phyloP scores from a whole-genome alignment of 1,140 invertebrate genomes.

The Chionoecetes opilio region DNA sequence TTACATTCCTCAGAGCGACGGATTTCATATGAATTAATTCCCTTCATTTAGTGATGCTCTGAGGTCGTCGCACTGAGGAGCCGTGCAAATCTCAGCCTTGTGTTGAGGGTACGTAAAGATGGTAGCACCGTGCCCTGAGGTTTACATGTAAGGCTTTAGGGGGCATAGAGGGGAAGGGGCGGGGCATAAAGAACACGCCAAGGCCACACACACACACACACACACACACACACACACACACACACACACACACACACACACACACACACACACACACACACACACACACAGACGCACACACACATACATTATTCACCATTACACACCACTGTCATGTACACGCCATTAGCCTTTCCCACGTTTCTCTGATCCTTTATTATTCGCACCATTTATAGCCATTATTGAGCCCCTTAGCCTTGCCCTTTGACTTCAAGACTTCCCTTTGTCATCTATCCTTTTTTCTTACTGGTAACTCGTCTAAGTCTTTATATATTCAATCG shows the following conservation, averaged over 20 bases:
- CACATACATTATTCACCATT: slow-evolving; percentile 14
- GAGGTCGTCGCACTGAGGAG: too few species aligned
- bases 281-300: slow-evolving; percentile 50
- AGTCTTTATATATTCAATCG: too few species aligned
- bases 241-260: slow-evolving; percentile 18
- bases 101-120: neutral
- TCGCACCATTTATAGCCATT: neutral
- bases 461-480: too few species aligned
- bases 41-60: neutral
- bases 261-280: slow-evolving; percentile 43
- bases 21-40: slow-evolving; percentile 20
- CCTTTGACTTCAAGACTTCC: neutral
- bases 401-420: neutral
- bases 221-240: neutral
- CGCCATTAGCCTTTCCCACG: neutral
- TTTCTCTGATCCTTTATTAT: neutral
- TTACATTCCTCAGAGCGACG: neutral
- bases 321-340: slow-evolving; percentile 28
- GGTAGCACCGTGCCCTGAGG: neutral
- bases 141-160: neutral
- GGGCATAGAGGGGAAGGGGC: neutral
- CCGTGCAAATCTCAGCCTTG: neutral
- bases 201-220: neutral
- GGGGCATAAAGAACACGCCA: neutral
- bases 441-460: too few species aligned